Evolutionary conservation across 2,888 invertebrate genomes (phyloP), one percentile per base, ranked within the genome.

Genomic region (Sesia apiformis): DNA sequence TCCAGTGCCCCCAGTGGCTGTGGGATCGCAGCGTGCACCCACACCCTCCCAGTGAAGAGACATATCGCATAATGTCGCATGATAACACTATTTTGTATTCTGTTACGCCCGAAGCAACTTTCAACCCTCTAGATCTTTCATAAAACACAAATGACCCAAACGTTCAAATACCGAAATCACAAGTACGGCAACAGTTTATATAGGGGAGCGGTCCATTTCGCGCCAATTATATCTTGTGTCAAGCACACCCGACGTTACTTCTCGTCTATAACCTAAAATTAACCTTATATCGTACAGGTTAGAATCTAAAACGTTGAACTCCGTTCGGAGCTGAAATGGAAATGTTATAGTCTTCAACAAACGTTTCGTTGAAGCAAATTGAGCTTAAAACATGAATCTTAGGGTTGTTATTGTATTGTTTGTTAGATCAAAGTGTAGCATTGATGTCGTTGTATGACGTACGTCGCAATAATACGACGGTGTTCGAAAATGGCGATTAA

Each of bases 141-240:
- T n/a, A 23, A 8, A 46, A 8, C 46, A 46, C 46, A 46, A 46
- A 46, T 46, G 23, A 46, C 46, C 46, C 46, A 46, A 46, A 46
- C 46, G 23, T 46, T 57, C 53, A 55, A 52, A 58, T 53, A 52
- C 39, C 51, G 56, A 52, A 64, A 60, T 61, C 57, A 56, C 56
- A 58, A 53, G 69, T 58, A 64, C 63, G 67, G 75, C 76, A 76
- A 76, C 81, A 81, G 81, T 82, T 76, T 74, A 72, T 72, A 73
- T 67, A 74, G 75, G 74, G 59, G 69, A 65, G 63, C 65, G 75
- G 77, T 76, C 81, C 84, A 82, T 85, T 85, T 83, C 82, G 75
- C 83, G 80, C 78, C 85, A 87, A 86, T 87, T 86, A 85, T 81
- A 80, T 70, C 79, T 74, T 69, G 73, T 80, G 82, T 83, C 84